These are phyloP conservation scores for Drosophila siamana DNA, from an alignment of 2,888 invertebrate genomes.

Conservation along the genomic window DNA sequence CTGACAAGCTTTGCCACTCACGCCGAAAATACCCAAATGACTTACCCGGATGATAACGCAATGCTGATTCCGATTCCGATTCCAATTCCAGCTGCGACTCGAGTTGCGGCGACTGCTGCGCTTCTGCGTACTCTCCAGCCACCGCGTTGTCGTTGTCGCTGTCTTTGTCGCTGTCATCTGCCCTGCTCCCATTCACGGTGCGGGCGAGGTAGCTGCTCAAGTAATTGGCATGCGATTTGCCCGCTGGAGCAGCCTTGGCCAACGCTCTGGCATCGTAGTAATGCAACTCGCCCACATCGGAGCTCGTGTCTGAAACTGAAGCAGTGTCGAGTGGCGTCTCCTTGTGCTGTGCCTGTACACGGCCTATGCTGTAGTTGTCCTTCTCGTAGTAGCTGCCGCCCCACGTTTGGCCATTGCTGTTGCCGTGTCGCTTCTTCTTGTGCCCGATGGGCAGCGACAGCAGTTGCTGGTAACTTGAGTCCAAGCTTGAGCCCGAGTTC, in stretches of 20 bases:
- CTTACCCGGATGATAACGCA: slow-evolving; percentile 51
- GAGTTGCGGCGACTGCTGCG: slow-evolving; percentile 29
- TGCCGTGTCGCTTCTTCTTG: slow-evolving; percentile 45
- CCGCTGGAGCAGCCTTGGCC: slow-evolving; percentile 5
- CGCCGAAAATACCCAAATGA: slow-evolving; percentile 33
- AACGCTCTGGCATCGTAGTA: slow-evolving; percentile 44
- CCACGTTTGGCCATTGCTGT: slow-evolving; percentile 25
- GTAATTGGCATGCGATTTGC: slow-evolving; percentile 53
- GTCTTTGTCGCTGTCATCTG: background rate
- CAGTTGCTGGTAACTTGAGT: slow-evolving; percentile 21
- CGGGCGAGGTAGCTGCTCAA: slow-evolving; percentile 38
- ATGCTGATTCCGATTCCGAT: slow-evolving; percentile 43
- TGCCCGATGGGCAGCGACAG: slow-evolving; percentile 38
- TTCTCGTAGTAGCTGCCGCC: slow-evolving; percentile 20
- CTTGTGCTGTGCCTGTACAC: slow-evolving; percentile 27
- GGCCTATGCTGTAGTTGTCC: slow-evolving; percentile 34
- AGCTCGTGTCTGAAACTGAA: slow-evolving; percentile 19
- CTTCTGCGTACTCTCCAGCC: slow-evolving; percentile 37
- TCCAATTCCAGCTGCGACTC: slow-evolving; percentile 37
- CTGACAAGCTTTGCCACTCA: slow-evolving; percentile 36
- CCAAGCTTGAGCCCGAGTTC: background rate
- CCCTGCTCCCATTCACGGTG: slow-evolving; percentile 28
- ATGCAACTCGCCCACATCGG: slow-evolving; percentile 57
- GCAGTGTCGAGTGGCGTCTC: background rate
- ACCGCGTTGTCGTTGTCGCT: background rate